These are phyloP conservation scores for Pammene fasciana DNA, from an alignment of 2,888 invertebrate species.

Conservation along the genomic window DNA sequence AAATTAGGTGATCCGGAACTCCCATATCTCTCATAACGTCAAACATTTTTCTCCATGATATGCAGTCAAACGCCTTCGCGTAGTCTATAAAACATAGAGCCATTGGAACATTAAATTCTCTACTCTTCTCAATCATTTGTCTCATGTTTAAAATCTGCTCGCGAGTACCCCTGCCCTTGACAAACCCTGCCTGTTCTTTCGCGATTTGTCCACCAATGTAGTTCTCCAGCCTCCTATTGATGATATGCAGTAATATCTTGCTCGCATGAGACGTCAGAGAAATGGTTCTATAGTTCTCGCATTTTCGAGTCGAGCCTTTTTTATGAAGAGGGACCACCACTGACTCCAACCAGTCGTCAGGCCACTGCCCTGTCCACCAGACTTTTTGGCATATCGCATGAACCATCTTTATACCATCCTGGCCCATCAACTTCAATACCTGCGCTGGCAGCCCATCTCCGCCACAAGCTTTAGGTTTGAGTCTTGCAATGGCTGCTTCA, in stretches of 20 bases:
- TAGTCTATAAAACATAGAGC: constrained; percentile 2
- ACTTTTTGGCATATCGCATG: background rate
- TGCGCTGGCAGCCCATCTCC: too few species aligned
- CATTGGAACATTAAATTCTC: too few species aligned
- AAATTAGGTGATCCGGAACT: background rate
- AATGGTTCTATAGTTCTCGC: constrained; percentile 2
- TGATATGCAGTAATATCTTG: background rate
- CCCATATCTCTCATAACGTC: background rate
- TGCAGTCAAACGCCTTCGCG: constrained; percentile 7
- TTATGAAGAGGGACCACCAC: background rate
- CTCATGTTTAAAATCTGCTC: background rate
- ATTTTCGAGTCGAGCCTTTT: background rate
- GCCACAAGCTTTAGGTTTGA: too few species aligned
- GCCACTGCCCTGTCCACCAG: background rate
- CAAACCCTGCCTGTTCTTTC: background rate
- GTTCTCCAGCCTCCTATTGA: background rate
- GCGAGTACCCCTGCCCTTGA: background rate
- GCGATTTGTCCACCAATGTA: background rate
- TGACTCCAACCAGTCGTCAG: background rate
- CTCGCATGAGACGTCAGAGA: background rate
- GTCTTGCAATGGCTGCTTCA: too few species aligned
- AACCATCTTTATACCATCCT: too few species aligned
- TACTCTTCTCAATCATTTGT: too few species aligned
- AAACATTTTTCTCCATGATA: background rate
- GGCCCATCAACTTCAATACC: background rate